These are phyloP conservation scores for Australoheros facetus DNA, from an alignment of 2,797 vertebrate species.

Conservation along the genomic window DNA sequence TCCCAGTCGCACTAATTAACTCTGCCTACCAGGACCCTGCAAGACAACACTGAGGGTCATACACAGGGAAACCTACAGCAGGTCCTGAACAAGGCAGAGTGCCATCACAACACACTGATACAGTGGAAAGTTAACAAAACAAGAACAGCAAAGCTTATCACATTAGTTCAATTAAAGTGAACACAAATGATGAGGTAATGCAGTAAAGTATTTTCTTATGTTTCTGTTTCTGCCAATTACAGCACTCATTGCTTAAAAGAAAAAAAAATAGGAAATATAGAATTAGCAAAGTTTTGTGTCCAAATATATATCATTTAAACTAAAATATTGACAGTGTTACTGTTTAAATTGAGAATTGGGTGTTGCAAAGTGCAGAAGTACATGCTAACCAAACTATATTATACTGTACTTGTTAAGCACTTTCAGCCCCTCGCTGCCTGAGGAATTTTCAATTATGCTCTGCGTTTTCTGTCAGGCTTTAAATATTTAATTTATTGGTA, in stretches of 20 bases:
- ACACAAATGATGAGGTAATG: not conserved
- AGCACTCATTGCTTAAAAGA: not conserved
- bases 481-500: not conserved
- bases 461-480: not conserved
- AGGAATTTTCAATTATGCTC: not conserved
- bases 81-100: not conserved
- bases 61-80: not conserved
- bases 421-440: not conserved
- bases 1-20: not conserved
- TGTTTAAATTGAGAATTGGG: not conserved
- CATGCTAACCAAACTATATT: not conserved
- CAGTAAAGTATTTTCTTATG: not conserved
- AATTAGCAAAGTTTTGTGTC: no score
- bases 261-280: no score
- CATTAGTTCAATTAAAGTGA: not conserved
- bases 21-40: not conserved
- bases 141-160: not conserved
- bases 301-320: not conserved
- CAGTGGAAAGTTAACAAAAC: not conserved
- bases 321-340: not conserved
- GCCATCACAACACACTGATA: not conserved
- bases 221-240: not conserved
- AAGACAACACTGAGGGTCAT: not conserved
- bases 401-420: not conserved
- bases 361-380: not conserved